These are phyloP conservation scores for Megaceryle alcyon DNA, from an alignment of 2,797 vertebrate species.

Conservation along the genomic window DNA sequence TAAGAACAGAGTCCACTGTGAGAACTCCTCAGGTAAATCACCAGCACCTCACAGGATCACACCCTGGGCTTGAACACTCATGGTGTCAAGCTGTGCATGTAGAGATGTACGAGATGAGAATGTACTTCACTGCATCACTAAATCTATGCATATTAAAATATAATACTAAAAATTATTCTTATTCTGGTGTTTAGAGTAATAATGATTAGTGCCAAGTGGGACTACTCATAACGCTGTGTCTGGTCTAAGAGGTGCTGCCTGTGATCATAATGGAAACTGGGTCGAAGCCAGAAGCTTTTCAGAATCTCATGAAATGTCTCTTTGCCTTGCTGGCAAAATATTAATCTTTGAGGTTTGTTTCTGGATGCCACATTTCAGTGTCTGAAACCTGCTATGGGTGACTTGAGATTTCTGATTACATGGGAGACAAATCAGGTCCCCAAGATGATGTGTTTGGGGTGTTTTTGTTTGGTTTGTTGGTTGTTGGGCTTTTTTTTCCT, in stretches of 20 bases:
- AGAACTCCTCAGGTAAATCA: background rate
- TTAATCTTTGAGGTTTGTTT: background rate
- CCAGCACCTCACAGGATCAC: background rate
- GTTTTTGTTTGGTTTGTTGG: too few relatives aligned
- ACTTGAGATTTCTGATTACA: background rate
- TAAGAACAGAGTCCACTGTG: background rate
- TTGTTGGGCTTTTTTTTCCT: too few relatives aligned
- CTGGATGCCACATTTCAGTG: background rate
- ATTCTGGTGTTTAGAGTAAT: background rate
- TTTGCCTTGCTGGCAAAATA: background rate
- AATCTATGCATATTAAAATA: background rate
- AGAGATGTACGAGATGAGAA: background rate
- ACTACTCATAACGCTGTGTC: background rate
- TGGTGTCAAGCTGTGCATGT: background rate
- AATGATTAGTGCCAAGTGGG: background rate
- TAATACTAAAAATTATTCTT: background rate
- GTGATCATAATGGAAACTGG: rapidly evolving
- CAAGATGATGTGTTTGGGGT: too few relatives aligned
- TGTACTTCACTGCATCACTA: background rate
- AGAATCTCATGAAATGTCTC: background rate
- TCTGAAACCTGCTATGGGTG: background rate
- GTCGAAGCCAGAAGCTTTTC: background rate
- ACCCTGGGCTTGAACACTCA: background rate
- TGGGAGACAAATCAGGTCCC: background rate
- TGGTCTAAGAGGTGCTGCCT: background rate